phyloP scores from a whole-genome alignment of 2,113 vertebrate genomes.

The Grantiella picta region DNA sequence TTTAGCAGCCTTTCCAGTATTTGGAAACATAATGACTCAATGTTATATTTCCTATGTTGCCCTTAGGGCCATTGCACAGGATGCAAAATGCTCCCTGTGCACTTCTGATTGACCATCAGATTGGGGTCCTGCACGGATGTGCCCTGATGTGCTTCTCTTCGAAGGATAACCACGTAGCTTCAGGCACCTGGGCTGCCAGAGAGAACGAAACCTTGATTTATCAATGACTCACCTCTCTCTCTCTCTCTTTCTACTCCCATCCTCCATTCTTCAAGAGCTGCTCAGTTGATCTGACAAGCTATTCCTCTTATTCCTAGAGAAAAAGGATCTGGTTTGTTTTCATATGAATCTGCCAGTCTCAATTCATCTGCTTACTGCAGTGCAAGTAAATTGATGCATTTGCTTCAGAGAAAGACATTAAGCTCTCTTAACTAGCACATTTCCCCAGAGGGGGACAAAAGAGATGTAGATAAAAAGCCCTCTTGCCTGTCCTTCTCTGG shows the following conservation, averaged over 20 bases:
- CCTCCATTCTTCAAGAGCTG: background rate
- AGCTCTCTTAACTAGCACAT: background rate
- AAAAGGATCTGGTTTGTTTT: background rate
- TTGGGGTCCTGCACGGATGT: fast-evolving
- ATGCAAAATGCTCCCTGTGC: background rate
- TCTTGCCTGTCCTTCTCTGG: background rate
- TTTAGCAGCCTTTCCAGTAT: background rate
- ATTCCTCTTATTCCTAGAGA: background rate
- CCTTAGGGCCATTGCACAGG: background rate
- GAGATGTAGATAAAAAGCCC: background rate
- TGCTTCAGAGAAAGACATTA: background rate
- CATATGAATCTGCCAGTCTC: background rate
- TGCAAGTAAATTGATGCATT: background rate
- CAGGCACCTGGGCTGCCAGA: background rate
- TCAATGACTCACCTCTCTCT: background rate
- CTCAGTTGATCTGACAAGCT: background rate
- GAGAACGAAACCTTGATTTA: background rate
- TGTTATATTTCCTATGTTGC: background rate
- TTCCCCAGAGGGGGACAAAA: background rate
- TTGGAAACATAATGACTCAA: background rate
- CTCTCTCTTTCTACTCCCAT: fast-evolving
- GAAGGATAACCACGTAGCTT: background rate
- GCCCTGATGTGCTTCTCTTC: fast-evolving
- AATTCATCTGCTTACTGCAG: background rate
- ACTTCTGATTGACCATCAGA: background rate